A percentile compares a stretch with the other conserved stretches of the same genome.
phyloP scores from a whole-genome alignment of 2,797 vertebrate species.

The Urocyon cinereoargenteus region DNA sequence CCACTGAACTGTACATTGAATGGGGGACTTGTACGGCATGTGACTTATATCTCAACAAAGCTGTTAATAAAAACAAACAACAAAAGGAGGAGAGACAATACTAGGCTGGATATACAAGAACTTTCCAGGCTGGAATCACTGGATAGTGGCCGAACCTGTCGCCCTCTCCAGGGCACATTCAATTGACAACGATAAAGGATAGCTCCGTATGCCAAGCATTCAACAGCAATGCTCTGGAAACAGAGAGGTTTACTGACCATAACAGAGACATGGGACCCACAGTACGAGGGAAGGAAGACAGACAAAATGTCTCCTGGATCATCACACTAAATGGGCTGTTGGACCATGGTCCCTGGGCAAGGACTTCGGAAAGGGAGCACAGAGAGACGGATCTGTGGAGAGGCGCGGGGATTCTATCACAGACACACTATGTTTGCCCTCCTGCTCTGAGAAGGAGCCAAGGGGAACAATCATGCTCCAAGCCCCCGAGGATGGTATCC shows the following conservation, averaged over 20 bases:
- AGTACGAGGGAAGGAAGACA: rapidly evolving
- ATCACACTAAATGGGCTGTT: rapidly evolving
- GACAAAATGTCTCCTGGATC: not conserved
- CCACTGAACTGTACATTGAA: not conserved
- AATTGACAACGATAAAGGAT: not conserved
- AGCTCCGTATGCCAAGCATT: not conserved
- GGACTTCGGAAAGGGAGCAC: not conserved
- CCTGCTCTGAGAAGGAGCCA: not conserved
- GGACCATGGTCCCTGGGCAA: not conserved
- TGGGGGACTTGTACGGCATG: not conserved
- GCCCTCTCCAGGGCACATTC: not conserved
- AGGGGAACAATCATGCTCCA: rapidly evolving
- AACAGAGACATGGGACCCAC: not conserved
- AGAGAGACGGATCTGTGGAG: no score
- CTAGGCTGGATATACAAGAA: not conserved
- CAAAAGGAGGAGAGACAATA: not conserved
- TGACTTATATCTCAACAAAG: not conserved
- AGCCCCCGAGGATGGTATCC: not conserved
- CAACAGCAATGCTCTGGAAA: not conserved
- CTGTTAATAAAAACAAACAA: not conserved
- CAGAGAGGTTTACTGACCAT: not conserved
- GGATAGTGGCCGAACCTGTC: not conserved
- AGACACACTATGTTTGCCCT: not conserved
- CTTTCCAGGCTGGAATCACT: not conserved
- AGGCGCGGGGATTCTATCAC: rapidly evolving